Evolutionary conservation across 2,888 invertebrate species (phyloP).

Genomic region (Aphodius granarius): DNA sequence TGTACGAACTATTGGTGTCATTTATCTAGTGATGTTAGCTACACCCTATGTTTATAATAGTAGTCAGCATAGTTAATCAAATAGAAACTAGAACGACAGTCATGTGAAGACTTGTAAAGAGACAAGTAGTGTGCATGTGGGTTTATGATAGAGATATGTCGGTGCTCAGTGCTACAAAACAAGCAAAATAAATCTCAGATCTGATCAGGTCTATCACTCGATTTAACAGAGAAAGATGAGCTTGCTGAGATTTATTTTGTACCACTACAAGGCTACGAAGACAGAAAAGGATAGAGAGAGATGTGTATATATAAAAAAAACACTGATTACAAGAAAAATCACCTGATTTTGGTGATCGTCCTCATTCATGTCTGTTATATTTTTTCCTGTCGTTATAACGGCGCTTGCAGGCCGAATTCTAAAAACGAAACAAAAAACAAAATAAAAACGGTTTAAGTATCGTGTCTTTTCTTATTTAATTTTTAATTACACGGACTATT

Average conservation of each 20-base stretch:
- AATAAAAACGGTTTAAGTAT: slow-evolving; percentile 5
- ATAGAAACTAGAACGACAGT: not conserved
- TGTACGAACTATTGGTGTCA: not conserved
- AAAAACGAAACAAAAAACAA: slow-evolving; percentile 35
- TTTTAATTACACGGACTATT: not conserved
- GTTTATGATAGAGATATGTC: slow-evolving; percentile 51
- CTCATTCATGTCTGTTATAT: slow-evolving; percentile 43
- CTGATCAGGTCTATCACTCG: not conserved
- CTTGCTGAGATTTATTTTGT: not conserved
- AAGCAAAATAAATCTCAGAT: slow-evolving; percentile 27
- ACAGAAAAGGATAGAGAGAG: slow-evolving; percentile 23
- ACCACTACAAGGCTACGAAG: slow-evolving; percentile 30
- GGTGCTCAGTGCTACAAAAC: slow-evolving; percentile 51
- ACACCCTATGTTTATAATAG: not conserved
- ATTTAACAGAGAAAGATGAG: not conserved
- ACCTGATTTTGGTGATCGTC: slow-evolving; percentile 52
- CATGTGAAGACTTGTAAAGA: slow-evolving; percentile 3
- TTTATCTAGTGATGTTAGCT: not conserved
- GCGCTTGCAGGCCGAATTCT: slow-evolving; percentile 49
- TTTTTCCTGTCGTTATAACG: slow-evolving; percentile 43
- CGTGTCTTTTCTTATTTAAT: not conserved
- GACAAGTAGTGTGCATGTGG: slow-evolving; percentile 43
- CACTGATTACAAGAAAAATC: slow-evolving; percentile 35
- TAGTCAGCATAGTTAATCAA: not conserved
- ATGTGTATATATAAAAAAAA: not conserved